phyloP scores from a whole-genome alignment of 2,888 invertebrate species.

The Sesamia inferens region DNA sequence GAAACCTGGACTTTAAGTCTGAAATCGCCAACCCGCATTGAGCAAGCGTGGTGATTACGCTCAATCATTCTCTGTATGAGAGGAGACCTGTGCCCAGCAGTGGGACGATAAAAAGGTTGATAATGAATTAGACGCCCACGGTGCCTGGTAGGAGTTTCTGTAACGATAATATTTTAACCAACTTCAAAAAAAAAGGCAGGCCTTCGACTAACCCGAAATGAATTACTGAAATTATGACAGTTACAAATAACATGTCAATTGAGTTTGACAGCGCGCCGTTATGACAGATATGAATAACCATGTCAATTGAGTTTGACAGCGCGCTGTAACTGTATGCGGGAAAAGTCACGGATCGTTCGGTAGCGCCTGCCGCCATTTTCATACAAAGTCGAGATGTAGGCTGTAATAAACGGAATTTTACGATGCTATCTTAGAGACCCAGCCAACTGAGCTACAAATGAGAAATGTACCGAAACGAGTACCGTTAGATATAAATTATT shows the following conservation, averaged over 20 bases:
- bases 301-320: slow-evolving; percentile 34
- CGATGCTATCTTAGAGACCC: slow-evolving; percentile 42
- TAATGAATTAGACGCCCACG: too few relatives aligned
- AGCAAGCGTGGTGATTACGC: too few relatives aligned
- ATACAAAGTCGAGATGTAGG: slow-evolving; percentile 14
- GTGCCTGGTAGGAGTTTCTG: too few relatives aligned
- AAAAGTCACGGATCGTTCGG: slow-evolving; percentile 23
- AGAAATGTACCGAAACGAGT: slow-evolving; percentile 14
- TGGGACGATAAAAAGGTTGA: too few relatives aligned
- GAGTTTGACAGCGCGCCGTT: slow-evolving; percentile 36
- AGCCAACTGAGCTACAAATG: slow-evolving; percentile 43
- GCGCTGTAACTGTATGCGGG: slow-evolving; percentile 2
- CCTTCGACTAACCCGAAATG: neutral
- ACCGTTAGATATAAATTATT: slow-evolving; percentile 29
- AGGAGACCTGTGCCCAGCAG: too few relatives aligned
- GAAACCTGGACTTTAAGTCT: too few relatives aligned
- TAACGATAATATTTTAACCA: neutral
- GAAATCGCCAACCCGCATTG: too few relatives aligned
- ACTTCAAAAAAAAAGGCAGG: neutral
- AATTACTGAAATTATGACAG: neutral
- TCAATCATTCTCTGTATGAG: too few relatives aligned
- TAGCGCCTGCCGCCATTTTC: slow-evolving; percentile 28
- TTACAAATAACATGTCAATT: slow-evolving; percentile 7
- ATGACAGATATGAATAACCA: slow-evolving; percentile 4
- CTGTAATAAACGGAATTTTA: slow-evolving; percentile 51